phyloP scores from a whole-genome alignment of 2,888 invertebrate genomes.

The Ischnus inquisitorius region DNA sequence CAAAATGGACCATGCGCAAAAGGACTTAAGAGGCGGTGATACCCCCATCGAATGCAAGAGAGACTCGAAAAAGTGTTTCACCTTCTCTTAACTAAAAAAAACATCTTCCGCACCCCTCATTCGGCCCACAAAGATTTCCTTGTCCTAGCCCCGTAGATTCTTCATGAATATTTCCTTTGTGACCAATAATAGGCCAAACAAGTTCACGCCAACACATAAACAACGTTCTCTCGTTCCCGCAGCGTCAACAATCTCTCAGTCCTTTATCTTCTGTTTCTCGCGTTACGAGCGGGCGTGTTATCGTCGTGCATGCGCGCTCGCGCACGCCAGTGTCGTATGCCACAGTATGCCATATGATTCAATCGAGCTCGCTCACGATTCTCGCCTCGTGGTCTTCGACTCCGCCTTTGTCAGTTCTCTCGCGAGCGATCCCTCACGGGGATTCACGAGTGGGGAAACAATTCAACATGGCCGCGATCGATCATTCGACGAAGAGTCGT shows the following conservation, averaged over 20 bases:
- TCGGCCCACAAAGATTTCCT: not conserved
- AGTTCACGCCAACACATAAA: not conserved
- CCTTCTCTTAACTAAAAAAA: not conserved
- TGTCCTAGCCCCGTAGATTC: not conserved
- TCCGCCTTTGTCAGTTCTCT: not conserved
- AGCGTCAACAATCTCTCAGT: not conserved
- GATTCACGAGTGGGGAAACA: slow-evolving; percentile 24
- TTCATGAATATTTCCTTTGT: not conserved
- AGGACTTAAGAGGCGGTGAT: too few relatives aligned
- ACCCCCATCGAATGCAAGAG: too few relatives aligned
- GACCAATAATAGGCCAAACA: not conserved
- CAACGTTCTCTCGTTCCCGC: not conserved
- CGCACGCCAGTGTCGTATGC: too few relatives aligned
- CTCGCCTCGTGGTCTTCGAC: not conserved
- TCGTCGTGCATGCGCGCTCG: not conserved
- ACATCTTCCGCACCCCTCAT: not conserved
- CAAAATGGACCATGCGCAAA: too few relatives aligned
- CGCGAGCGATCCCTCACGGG: slow-evolving; percentile 11
- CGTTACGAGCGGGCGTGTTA: not conserved
- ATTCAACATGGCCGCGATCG: slow-evolving; percentile 60
- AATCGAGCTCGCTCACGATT: not conserved
- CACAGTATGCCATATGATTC: slow-evolving; percentile 2
- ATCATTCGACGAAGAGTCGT: slow-evolving; percentile 36
- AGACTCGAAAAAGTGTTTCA: not conserved
- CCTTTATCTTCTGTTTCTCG: not conserved